These are phyloP conservation scores for Gallinago paraguaiae DNA, from an alignment of 2,113 vertebrate genomes.

Conservation along the genomic window DNA sequence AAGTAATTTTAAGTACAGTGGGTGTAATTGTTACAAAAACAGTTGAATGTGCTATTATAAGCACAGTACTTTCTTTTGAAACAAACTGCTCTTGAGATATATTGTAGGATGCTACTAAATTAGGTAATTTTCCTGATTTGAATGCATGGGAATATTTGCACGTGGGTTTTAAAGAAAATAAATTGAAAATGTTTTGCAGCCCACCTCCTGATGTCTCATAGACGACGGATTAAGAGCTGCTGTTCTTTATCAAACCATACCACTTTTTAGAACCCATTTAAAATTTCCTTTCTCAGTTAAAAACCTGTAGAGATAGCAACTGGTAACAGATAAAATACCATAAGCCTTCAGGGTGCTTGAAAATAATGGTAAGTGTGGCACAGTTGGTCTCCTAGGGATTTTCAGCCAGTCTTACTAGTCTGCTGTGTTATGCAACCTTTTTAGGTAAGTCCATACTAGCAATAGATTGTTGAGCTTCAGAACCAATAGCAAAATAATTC, in stretches of 20 bases:
- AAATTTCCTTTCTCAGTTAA: not conserved
- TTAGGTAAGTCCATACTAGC: not conserved
- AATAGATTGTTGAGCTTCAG: not conserved
- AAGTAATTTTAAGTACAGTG: constrained; percentile 1
- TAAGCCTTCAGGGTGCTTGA: not conserved
- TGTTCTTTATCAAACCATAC: not conserved
- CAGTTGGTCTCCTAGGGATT: not conserved
- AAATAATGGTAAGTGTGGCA: not conserved
- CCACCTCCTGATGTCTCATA: not conserved
- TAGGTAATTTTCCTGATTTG: not conserved
- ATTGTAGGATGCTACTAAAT: constrained; percentile 7
- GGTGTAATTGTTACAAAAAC: constrained; percentile 12
- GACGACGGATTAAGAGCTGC: not conserved
- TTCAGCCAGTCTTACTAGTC: not conserved
- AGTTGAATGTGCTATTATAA: not conserved
- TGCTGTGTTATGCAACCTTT: not conserved
- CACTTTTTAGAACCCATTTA: not conserved
- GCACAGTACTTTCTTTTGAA: not conserved
- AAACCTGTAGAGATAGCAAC: not conserved
- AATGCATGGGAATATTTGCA: not conserved
- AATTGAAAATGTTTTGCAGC: constrained; percentile 15
- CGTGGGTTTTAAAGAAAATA: not conserved
- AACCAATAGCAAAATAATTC: not conserved
- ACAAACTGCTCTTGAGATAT: not conserved
- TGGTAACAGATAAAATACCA: not conserved